These are phyloP conservation scores for Chrysochloris asiatica DNA, from an alignment of 2,113 vertebrate species.

Conservation along the genomic window DNA sequence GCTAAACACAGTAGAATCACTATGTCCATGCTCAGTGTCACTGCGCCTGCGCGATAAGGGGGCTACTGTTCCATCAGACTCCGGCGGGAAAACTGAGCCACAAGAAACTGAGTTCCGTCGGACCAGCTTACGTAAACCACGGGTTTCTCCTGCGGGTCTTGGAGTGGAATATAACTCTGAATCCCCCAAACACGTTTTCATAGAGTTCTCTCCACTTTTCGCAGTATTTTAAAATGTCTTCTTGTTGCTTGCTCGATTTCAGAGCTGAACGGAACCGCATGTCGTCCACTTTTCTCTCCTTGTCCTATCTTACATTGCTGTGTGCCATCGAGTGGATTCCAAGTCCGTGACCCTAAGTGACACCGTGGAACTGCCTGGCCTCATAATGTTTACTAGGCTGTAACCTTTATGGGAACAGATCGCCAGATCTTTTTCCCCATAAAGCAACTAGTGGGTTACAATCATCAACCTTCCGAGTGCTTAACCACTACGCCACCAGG, in stretches of 20 bases:
- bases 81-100: slow-evolving; percentile 52
- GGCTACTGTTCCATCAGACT: background rate
- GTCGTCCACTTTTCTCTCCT: background rate
- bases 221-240: background rate
- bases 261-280: background rate
- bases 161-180: background rate
- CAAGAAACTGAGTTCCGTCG: slow-evolving; percentile 71
- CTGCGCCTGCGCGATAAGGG: slow-evolving; percentile 56
- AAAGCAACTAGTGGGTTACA: background rate
- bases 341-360: background rate
- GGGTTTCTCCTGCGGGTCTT: background rate
- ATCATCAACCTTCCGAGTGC: background rate
- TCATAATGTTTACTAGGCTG: too few species aligned
- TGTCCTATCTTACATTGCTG: too few species aligned
- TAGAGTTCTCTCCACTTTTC: background rate
- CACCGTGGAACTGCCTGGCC: background rate
- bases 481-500: background rate
- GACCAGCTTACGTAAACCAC: background rate
- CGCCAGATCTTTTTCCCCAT: background rate
- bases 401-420: background rate
- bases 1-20: background rate
- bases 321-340: background rate
- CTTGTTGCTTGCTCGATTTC: background rate
- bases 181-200: too few species aligned
- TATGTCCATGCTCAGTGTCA: background rate